Evolutionary conservation across 2,888 invertebrate genomes (phyloP).

Genomic region (Tolmerus cingulatus): DNA sequence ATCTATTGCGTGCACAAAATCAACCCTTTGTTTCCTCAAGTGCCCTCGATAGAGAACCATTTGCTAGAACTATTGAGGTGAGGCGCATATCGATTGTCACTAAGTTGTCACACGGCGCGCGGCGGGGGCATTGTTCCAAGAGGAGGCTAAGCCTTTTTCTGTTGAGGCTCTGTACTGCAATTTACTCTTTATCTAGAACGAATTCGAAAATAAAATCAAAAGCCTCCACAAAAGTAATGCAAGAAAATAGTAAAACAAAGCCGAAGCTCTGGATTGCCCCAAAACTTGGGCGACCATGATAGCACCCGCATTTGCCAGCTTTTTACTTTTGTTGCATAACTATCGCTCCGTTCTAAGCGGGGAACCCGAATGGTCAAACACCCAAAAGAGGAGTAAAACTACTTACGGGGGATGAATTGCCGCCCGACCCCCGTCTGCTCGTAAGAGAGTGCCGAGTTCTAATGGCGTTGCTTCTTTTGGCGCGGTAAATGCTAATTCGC

Average conservation of each 20-base stretch:
- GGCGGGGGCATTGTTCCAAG: conserved; percentile 14
- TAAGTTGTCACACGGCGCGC: background rate
- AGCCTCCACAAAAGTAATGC: background rate
- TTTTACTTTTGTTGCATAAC: conserved; percentile 2
- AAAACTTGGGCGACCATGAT: background rate
- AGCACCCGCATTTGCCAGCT: background rate
- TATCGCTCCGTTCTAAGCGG: background rate
- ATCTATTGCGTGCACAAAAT: background rate
- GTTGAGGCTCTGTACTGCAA: background rate
- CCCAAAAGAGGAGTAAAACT: background rate
- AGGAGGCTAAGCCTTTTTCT: background rate
- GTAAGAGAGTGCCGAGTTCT: background rate
- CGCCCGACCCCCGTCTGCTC: background rate
- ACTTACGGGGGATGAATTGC: background rate
- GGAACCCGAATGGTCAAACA: background rate
- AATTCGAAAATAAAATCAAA: conserved; percentile 6
- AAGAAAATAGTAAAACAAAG: background rate
- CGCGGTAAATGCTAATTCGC: too few species aligned
- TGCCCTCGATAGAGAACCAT: background rate
- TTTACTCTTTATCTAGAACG: background rate
- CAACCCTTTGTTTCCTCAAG: background rate
- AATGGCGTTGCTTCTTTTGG: too few species aligned
- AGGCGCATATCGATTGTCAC: background rate
- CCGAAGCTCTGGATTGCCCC: background rate
- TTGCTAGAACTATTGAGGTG: background rate